Base-by-base conservation (phyloP, 1,140 invertebrate genomes). In the Oppia nitens region DNA sequence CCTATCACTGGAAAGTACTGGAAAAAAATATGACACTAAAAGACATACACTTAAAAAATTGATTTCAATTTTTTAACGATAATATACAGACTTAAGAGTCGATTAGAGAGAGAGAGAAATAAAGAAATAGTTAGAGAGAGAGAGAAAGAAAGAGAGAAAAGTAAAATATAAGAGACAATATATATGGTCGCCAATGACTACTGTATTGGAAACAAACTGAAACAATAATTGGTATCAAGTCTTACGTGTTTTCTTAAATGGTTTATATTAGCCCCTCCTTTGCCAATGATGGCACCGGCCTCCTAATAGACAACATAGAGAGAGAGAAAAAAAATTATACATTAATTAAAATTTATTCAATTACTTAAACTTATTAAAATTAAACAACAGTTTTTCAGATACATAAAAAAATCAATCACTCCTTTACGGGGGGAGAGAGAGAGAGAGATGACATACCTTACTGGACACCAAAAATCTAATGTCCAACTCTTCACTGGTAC, bases 221-320 rank as follows among this genome's bases (percentile, higher is more conserved):
- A 21, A 21, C 24, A 50, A 25, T 6, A 21, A 21, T 11, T 21
- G 6, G 12, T 9, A 6, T 4, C 6, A 6, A 25, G 6, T 40
- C 29, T 45, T 47, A 55, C 26, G 47, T 55, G 47, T 29, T 98
- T 92, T 69, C 94, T 78, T 21, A 99, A 80, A 74, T 98, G 92
- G 76, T 98, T 98, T 71, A 99, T 97, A 76, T 97, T 96, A 64
- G 83, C 77, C 47, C 95, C 94, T 62, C 81, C 85, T 73, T 93
- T 91, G 47, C 94, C 94, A 72, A 98, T 98, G 67, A 98, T 88
- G 70, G 91, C 96, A 55, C 94, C 94, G 57, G 94, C 94, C 25
- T 63, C 59, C 49, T 60, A 58, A n/a, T n/a, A n/a, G n/a, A n/a
- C n/a, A n/a, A n/a, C n/a, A n/a, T n/a, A n/a, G n/a, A n/a, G n/a